Percentiles rank a stretch among this genome's conserved stretches.
Conservation (phyloP, 2,113 vertebrate species). For the Pseudopipra pipra region DNA sequence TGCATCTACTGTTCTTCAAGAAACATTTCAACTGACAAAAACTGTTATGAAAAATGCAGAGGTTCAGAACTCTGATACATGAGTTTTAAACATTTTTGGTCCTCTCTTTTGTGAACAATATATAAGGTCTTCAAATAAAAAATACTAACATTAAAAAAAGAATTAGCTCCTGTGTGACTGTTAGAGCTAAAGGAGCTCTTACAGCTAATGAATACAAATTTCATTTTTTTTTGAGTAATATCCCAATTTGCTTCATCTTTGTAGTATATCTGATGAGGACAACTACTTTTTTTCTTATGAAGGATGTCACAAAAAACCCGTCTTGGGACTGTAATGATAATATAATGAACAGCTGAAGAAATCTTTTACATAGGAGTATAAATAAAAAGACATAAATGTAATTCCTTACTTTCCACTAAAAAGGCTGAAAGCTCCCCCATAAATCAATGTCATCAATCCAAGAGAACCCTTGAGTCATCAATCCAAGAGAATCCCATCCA, state of each 20-base stretch:
- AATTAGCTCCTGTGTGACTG: background rate
- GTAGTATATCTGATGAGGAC: background rate
- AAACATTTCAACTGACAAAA: background rate
- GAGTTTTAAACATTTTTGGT: background rate
- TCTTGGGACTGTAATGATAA: background rate
- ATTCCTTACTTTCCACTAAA: background rate
- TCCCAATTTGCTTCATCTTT: background rate
- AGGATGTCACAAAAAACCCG: background rate
- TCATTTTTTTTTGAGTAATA: background rate
- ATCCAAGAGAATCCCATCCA: background rate
- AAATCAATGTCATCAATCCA: no score
- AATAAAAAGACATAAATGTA: background rate
- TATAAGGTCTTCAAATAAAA: background rate
- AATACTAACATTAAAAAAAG: background rate
- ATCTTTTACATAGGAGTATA: background rate
- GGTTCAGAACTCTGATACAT: background rate
- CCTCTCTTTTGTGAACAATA: background rate
- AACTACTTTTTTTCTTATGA: background rate
- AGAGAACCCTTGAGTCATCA: background rate
- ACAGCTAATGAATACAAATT: background rate
- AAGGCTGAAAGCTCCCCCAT: background rate
- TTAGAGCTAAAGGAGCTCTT: background rate
- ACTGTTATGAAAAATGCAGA: background rate
- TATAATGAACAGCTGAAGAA: background rate
- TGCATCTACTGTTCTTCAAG: background rate